Conservation (phyloP, 2,797 vertebrate species). For the Ctenosaura bakeri region DNA sequence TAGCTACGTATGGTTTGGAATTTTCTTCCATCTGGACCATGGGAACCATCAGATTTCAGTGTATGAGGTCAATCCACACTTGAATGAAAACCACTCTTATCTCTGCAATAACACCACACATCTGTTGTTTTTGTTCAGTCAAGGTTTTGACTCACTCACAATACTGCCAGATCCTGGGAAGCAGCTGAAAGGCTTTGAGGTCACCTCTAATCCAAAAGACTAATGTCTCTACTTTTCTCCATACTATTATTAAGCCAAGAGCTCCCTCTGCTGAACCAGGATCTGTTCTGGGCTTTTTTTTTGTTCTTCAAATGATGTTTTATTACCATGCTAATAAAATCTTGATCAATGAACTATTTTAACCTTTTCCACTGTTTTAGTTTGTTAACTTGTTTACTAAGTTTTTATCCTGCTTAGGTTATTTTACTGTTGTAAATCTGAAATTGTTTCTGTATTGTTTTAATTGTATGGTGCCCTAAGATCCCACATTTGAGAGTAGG, state of each 20-base stretch:
- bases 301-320: not conserved
- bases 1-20: not conserved
- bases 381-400: no score
- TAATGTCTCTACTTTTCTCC: no score
- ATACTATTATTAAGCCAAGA: not conserved
- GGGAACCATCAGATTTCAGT: not conserved
- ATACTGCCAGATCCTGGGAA: no score
- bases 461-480: no score
- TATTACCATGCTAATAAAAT: not conserved
- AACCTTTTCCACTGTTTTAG: no score
- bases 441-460: no score
- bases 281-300: not conserved
- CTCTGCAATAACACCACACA: not conserved
- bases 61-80: no score
- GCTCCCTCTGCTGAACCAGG: conserved; percentile 11
- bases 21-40: not conserved
- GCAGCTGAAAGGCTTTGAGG: not conserved
- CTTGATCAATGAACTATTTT: not conserved
- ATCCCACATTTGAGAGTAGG: no score
- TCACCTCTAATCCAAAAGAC: not conserved
- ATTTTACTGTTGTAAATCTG: no score
- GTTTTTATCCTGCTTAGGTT: no score
- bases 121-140: not conserved
- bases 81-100: not conserved
- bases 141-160: not conserved